Conservation (phyloP, 1,140 invertebrate species). For the Drosophila bocqueti region DNA sequence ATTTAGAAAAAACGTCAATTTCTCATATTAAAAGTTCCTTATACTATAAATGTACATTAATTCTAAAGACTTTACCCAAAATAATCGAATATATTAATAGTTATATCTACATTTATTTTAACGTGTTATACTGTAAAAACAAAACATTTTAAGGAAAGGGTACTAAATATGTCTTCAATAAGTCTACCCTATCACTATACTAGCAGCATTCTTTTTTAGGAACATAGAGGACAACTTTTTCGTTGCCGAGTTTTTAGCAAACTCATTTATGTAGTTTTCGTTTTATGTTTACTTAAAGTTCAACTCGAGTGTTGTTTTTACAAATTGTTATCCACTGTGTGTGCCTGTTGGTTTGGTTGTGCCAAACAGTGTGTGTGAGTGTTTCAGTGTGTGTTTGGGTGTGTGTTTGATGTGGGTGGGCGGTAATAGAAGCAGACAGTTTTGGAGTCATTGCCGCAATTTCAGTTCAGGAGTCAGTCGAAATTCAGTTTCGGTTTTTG, state of each 20-base stretch:
- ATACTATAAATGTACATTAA: background rate
- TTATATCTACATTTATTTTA: no score
- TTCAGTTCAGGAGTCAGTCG: constrained; percentile 36
- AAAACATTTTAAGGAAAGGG: background rate
- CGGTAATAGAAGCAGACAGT: constrained; percentile 57
- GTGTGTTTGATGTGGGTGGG: constrained; percentile 22
- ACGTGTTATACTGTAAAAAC: background rate
- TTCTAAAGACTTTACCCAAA: background rate
- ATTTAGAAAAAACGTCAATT: no score
- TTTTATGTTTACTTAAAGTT: constrained; percentile 81
- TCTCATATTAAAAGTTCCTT: background rate
- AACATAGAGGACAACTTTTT: constrained; percentile 58
- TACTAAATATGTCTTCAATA: background rate
- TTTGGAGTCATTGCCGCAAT: constrained; percentile 32
- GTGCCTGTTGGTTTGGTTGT: constrained; percentile 20
- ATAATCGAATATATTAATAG: background rate
- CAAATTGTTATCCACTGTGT: constrained; percentile 75
- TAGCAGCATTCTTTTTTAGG: constrained; percentile 2
- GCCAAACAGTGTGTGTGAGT: constrained; percentile 7
- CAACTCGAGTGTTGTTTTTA: constrained; percentile 83
- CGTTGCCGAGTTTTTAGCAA: constrained; percentile 77
- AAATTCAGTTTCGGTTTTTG: constrained; percentile 31
- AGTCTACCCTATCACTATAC: background rate
- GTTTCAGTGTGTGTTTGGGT: background rate
- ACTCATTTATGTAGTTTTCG: constrained; percentile 81